Conservation (phyloP, 2,797 vertebrate genomes). For the Enteromius unitaeniatus region DNA sequence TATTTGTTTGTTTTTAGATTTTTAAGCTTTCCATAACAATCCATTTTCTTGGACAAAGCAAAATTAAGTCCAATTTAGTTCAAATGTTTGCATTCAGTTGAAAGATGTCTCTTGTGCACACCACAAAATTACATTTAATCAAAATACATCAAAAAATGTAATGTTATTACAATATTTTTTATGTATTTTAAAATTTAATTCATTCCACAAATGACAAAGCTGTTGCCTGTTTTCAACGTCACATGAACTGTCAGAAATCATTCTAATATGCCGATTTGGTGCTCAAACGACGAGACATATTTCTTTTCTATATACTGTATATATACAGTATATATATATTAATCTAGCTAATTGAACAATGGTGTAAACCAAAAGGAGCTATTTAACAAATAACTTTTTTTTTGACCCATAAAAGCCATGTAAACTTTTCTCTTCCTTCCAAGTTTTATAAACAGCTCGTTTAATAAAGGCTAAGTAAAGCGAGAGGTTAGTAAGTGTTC, state of each 20-base stretch:
- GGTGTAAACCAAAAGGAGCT: neutral
- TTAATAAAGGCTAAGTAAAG: slow-evolving; percentile 21
- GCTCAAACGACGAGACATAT: neutral
- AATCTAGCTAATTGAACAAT: neutral
- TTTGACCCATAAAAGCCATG: neutral
- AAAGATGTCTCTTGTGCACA: neutral
- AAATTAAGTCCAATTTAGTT: neutral
- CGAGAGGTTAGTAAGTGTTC: slow-evolving; percentile 18
- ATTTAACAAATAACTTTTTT: neutral
- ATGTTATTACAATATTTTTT: neutral
- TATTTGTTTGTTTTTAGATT: neutral
- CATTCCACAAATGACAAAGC: neutral
- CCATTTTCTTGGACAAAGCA: neutral
- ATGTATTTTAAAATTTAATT: neutral
- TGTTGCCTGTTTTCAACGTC: neutral
- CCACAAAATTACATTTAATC: neutral
- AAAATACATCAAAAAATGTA: neutral
- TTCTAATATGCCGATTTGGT: neutral
- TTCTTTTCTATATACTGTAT: neutral
- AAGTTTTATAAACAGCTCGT: neutral
- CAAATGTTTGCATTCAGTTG: too few species aligned
- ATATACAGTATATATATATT: too few species aligned
- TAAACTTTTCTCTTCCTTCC: neutral
- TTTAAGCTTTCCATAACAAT: neutral
- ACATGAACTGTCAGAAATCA: neutral